phyloP scores from a whole-genome alignment of 2,888 invertebrate species.

The Pachymerium ferrugineum region DNA sequence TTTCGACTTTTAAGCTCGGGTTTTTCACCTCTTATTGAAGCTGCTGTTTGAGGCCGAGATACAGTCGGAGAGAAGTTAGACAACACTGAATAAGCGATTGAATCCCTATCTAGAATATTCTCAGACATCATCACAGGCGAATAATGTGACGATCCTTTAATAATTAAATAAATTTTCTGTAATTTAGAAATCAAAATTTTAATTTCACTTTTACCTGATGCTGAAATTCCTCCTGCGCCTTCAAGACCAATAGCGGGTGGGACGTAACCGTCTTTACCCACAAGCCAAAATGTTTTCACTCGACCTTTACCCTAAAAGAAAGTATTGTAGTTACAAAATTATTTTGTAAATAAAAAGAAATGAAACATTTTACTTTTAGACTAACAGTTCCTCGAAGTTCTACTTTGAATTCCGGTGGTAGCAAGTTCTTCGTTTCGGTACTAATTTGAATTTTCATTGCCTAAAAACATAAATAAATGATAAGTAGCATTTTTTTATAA shows the following conservation, averaged over 20 bases:
- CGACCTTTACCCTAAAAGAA: conserved; percentile 53
- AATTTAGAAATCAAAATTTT: not conserved
- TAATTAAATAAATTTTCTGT: not conserved
- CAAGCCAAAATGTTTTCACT: conserved; percentile 87
- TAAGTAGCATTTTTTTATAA: not conserved
- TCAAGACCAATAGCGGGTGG: conserved; percentile 47
- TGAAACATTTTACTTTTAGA: conserved; percentile 63
- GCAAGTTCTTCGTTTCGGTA: conserved; percentile 71
- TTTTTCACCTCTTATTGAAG: not conserved
- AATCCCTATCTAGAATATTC: not conserved
- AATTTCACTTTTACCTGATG: too few species aligned
- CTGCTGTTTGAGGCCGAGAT: not conserved
- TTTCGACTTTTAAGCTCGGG: too few species aligned
- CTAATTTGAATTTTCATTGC: conserved; percentile 93
- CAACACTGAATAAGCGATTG: not conserved
- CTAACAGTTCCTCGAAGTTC: conserved; percentile 57
- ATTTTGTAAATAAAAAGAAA: not conserved
- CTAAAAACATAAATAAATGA: conserved; percentile 40
- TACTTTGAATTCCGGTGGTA: conserved; percentile 68
- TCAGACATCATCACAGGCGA: conserved; percentile 14
- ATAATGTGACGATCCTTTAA: not conserved
- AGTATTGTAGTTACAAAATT: conserved; percentile 35
- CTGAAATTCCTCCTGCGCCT: conserved; percentile 7
- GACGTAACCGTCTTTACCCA: conserved; percentile 63
- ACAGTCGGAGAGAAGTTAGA: not conserved